These are phyloP conservation scores for Enteromius trimaculatus DNA, from an alignment of 2,797 vertebrate species.

Conservation along the genomic window DNA sequence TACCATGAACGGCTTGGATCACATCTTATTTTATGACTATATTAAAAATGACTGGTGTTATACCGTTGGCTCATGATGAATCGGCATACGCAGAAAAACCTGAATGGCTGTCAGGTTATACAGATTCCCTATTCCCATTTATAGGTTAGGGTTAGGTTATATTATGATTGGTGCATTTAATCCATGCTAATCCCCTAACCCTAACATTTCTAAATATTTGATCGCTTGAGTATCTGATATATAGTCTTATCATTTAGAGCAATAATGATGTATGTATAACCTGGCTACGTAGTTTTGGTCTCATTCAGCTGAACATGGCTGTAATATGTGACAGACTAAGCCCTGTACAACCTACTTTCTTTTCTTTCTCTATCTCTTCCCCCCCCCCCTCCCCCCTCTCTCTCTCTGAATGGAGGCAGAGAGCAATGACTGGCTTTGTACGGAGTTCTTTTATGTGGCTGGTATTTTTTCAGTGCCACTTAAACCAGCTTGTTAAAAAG, in stretches of 20 bases:
- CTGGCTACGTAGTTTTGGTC: not conserved
- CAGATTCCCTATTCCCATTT: not conserved
- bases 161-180: not conserved
- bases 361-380: constrained; percentile 10
- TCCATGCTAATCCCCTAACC: not conserved
- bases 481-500: constrained; percentile 54
- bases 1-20: not conserved
- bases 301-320: not conserved
- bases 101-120: not conserved
- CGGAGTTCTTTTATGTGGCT: constrained; percentile 52
- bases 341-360: constrained; percentile 11
- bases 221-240: not conserved
- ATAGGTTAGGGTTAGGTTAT: too few relatives aligned
- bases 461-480: constrained; percentile 53
- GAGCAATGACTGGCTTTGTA: constrained; percentile 58
- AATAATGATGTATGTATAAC: not conserved
- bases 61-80: not conserved
- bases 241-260: not conserved
- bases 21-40: not conserved
- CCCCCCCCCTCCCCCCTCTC: not conserved
- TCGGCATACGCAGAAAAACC: not conserved
- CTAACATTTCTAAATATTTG: not conserved
- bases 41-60: not conserved
- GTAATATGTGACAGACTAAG: constrained; percentile 20
- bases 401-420: constrained; percentile 54